phyloP scores from a whole-genome alignment of 2,888 invertebrate genomes.

The Lamellibrachia satsuma region DNA sequence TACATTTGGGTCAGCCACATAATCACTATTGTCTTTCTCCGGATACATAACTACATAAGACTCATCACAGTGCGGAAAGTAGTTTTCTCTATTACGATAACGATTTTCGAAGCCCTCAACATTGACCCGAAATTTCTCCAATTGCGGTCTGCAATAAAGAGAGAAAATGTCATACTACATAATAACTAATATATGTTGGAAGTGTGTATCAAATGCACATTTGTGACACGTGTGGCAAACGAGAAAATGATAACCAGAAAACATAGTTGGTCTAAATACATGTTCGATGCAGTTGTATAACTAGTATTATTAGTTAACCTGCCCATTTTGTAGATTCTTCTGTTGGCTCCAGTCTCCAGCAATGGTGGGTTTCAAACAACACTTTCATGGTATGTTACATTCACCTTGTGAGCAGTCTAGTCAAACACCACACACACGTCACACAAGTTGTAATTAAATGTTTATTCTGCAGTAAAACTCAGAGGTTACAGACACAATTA shows the following conservation, averaged over 20 bases:
- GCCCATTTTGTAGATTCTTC: background rate
- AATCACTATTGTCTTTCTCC: background rate
- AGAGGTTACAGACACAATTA: background rate
- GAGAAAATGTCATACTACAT: background rate
- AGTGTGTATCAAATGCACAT: background rate
- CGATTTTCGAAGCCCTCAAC: slow-evolving; percentile 17
- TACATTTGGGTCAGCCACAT: background rate
- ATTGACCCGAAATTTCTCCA: slow-evolving; percentile 5
- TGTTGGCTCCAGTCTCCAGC: background rate
- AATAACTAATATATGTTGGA: background rate
- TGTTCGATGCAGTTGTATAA: background rate
- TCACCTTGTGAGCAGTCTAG: background rate
- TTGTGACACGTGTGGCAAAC: background rate
- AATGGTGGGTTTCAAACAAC: background rate
- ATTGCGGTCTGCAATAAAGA: slow-evolving; percentile 1
- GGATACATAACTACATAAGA: background rate
- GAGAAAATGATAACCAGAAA: background rate
- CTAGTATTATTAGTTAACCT: background rate
- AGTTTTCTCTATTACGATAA: slow-evolving; percentile 8
- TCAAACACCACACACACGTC: background rate
- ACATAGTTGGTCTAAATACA: background rate
- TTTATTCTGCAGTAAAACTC: background rate
- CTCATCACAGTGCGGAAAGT: background rate
- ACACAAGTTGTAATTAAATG: background rate
- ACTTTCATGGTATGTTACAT: background rate